Conservation (phyloP, 2,797 vertebrate species). For the Merluccius polli region DNA sequence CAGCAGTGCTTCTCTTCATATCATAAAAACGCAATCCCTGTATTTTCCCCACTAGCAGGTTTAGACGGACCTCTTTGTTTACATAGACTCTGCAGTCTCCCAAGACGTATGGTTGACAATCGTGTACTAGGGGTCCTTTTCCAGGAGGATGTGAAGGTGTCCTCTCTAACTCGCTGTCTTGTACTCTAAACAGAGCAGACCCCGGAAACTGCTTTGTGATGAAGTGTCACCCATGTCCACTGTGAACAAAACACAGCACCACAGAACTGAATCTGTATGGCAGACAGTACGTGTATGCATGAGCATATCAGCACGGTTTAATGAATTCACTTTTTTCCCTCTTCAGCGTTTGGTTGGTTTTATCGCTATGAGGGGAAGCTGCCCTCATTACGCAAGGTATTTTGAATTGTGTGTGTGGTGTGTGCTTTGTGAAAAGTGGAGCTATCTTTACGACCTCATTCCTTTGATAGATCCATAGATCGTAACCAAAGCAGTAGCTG, state of each 20-base stretch:
- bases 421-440: constrained; percentile 32
- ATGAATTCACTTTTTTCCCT: constrained; percentile 43
- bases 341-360: constrained; percentile 95
- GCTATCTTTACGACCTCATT: not conserved
- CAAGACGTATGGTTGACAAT: not conserved
- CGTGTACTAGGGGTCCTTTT: not conserved
- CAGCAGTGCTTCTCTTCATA: not conserved
- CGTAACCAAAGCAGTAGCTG: not conserved
- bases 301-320: not conserved
- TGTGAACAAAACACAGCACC: not conserved
- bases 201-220: not conserved
- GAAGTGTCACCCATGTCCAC: not conserved
- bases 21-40: not conserved
- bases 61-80: not conserved
- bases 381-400: constrained; percentile 94
- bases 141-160: not conserved
- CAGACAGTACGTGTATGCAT: not conserved
- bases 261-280: constrained; percentile 2
- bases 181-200: not conserved
- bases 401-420: constrained; percentile 46
- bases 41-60: too few species aligned
- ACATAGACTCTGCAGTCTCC: not conserved
- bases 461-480: not conserved
- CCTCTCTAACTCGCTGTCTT: not conserved
- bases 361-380: constrained; percentile 98